Percentiles rank a stretch among this genome's conserved stretches.
Evolutionary conservation across 1,140 invertebrate genomes (phyloP).

Genomic region (Papilio polyxenes): DNA sequence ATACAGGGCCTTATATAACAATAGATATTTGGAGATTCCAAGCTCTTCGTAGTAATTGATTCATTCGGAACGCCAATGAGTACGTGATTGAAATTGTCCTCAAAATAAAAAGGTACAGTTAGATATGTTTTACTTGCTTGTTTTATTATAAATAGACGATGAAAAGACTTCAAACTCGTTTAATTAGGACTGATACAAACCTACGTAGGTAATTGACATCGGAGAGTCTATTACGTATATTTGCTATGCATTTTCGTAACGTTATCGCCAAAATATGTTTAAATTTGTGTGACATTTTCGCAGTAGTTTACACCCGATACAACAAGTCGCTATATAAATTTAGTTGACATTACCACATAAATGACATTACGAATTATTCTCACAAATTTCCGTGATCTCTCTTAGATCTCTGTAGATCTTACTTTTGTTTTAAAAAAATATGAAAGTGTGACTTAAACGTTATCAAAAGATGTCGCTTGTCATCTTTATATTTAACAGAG

Average conservation of each 20-base stretch:
- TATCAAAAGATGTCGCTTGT: not conserved
- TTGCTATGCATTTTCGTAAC: no score
- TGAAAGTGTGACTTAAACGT: not conserved
- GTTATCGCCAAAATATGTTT: no score
- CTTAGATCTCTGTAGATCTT: not conserved
- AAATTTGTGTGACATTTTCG: no score
- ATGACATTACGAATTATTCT: no score
- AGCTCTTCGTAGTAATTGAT: slow-evolving; percentile 11
- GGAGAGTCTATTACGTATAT: no score
- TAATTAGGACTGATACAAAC: no score
- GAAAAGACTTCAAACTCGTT: not conserved
- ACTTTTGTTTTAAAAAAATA: not conserved
- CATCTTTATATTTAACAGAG: not conserved
- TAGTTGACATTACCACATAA: no score
- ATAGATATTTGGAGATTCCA: not conserved
- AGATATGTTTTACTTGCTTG: not conserved
- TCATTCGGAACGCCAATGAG: not conserved
- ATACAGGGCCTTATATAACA: not conserved
- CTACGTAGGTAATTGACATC: no score
- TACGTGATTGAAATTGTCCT: slow-evolving; percentile 12
- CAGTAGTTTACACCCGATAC: no score
- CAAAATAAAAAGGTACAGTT: slow-evolving; percentile 7
- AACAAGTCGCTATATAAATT: no score
- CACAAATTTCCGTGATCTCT: no score
- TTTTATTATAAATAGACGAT: not conserved